phyloP scores from a whole-genome alignment of 2,888 invertebrate genomes.

The Pasiphila rectangulata region DNA sequence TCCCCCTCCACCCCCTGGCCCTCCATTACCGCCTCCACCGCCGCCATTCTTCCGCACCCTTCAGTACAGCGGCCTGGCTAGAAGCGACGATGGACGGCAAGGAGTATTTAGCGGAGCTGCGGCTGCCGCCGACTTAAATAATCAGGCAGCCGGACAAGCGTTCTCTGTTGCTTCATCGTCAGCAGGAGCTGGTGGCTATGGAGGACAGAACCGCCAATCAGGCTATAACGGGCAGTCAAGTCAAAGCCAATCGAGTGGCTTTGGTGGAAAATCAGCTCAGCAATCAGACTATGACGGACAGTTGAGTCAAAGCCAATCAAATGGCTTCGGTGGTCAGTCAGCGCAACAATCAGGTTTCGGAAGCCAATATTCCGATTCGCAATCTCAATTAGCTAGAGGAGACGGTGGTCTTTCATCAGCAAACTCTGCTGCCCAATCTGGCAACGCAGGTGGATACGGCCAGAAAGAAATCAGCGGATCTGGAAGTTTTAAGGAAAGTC shows the following conservation, averaged over 20 bases:
- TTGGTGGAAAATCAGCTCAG: slow-evolving; percentile 1
- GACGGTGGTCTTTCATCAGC: slow-evolving; percentile 17
- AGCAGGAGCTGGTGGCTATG: slow-evolving; percentile 22
- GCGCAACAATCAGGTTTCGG: neutral
- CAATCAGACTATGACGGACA: slow-evolving; percentile 4
- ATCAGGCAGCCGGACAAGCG: slow-evolving; percentile 33
- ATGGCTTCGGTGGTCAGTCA: slow-evolving; percentile 2
- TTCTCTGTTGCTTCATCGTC: slow-evolving; percentile 38
- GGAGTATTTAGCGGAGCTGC: slow-evolving; percentile 42
- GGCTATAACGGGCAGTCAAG: neutral
- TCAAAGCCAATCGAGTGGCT: slow-evolving; percentile 3
- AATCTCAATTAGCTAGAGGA: slow-evolving; percentile 1
- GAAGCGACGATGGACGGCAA: slow-evolving; percentile 32
- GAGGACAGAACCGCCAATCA: neutral
- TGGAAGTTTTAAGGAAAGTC: slow-evolving; percentile 30
- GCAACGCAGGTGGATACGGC: slow-evolving; percentile 6
- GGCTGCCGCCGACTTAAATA: slow-evolving; percentile 31
- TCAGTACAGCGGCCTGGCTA: slow-evolving; percentile 39
- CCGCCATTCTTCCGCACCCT: slow-evolving; percentile 37
- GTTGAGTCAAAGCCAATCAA: slow-evolving; percentile 6
- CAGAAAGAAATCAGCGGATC: slow-evolving; percentile 22
- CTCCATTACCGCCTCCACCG: slow-evolving; percentile 23
- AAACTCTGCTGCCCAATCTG: slow-evolving; percentile 4
- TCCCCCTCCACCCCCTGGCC: slow-evolving; percentile 6
- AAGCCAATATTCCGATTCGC: neutral